Evolutionary conservation across 2,113 vertebrate species (phyloP), one percentile per base, ranked within the genome.

Genomic region (Lates calcarifer): DNA sequence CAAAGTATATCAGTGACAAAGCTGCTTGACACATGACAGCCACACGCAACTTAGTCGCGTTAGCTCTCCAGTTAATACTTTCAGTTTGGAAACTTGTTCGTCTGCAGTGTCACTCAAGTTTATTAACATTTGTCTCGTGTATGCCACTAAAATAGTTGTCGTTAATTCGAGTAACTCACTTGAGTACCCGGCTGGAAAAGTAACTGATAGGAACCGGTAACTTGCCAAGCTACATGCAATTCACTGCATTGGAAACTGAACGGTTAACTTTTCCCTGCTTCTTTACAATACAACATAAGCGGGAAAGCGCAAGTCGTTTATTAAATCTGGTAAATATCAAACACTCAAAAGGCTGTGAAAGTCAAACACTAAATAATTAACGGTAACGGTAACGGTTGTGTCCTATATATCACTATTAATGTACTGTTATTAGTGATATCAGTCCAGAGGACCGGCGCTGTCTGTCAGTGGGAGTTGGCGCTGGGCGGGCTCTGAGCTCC

Each of bases 11-110:
- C n/a, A 63, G 37, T 72, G 45, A 66, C 58, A 72, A 68, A 67
- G 65, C 82, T 74, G 45, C 35, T 17, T 22, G 82, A 87, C 79
- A 78, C 77, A 76, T 87, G 82, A 82, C 85, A 86, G 75, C 66
- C 10, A 22, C 0, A 13, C 31, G 60, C 31, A 65, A 76, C 29
- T 56, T 13, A 37, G n/a, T 17, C 4, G 13, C 4, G 33, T 22
- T 39, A 56, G 60, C 10, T 55, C 2, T 14, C 1, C 2, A 4
- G 26, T 14, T 14, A 45, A 11, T 4, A 18, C 4, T 2, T 15
- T 3, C 56, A 11, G 24, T 15, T 47, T 18, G 26, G 13, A 31
- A 18, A 56, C 45, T 20, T 2, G 0, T 28, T 60, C 4, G 1
- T 31, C 53, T n/a, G 5, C 26, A 5, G 4, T 64, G 45, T 60